These are phyloP conservation scores for Sardinella longiceps DNA, from an alignment of 2,797 vertebrate species.

Conservation along the genomic window DNA sequence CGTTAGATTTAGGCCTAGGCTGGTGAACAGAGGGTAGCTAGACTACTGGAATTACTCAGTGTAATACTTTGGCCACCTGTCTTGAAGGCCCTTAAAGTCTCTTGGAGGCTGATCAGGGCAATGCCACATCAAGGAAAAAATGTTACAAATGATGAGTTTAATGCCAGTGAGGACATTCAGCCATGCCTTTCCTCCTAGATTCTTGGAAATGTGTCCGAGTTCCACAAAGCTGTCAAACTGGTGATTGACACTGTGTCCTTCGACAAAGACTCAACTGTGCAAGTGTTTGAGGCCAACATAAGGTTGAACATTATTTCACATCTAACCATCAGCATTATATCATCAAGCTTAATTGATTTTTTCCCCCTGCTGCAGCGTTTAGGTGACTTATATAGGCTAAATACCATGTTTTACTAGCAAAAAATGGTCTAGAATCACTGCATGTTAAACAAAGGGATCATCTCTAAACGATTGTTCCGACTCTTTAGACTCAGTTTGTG, in stretches of 20 bases:
- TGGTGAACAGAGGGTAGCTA: too few species aligned
- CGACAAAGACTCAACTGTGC: conserved; percentile 97
- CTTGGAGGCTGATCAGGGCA: neutral
- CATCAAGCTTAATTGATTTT: neutral
- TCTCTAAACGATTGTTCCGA: neutral
- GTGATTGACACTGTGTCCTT: conserved; percentile 97
- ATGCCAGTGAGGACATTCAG: neutral
- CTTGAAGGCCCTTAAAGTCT: neutral
- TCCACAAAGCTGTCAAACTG: conserved; percentile 92
- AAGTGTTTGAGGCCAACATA: conserved; percentile 98
- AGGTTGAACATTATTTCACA: conserved; percentile 73
- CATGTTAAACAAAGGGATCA: neutral
- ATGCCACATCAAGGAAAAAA: neutral
- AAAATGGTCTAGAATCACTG: neutral
- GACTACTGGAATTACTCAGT: too few species aligned
- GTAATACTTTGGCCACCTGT: too few species aligned
- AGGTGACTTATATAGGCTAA: neutral
- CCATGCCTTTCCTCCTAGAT: conserved; percentile 77
- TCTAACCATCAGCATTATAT: neutral
- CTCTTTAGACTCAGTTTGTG: neutral
- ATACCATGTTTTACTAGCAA: neutral
- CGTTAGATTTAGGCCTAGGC: neutral
- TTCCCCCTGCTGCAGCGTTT: neutral
- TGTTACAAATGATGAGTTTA: neutral
- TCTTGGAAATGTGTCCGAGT: conserved; percentile 94